Base-by-base conservation (phyloP, 2,888 invertebrate genomes). In the Drymonia ruficornis region DNA sequence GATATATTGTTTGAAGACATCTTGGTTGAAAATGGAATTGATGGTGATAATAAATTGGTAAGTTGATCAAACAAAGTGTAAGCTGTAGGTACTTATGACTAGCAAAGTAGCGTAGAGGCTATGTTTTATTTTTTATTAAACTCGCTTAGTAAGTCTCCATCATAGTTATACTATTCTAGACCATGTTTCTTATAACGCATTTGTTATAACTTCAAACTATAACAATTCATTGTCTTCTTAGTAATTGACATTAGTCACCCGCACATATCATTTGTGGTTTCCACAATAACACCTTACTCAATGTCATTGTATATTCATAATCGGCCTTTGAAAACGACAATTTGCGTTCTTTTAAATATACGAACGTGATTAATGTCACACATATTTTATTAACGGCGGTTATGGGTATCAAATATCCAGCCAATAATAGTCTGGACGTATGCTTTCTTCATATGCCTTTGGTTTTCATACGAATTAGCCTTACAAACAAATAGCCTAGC, bases 1-100 rank as follows among this genome's bases (percentile, higher is more conserved):
- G 92, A 92, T 72, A 70, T 88, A 55, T 71, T 92, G 65, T 92
- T 92, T 63, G 91, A 92, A 74, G 92, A 92, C 63, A 83, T 92
- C 67, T 78, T 92, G 65, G 86, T 85, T 52, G 91, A 89, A 63
- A 91, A 88, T 68, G 91, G 89, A 54, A 87, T 90, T 56, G 79
- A 87, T 59, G 83, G 82, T 59, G 76, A 77, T 53, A 78, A 65
- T 70, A 70, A 74, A 59, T 56, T 72, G 87, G 91, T 91, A 63
- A 90, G 90, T 83, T 67, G 2, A 44, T n/a, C 36, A n/a, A 36
- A 5, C 11, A 11, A 15, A 23, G 13, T 46, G 46, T 42, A 1
- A 42, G 16, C 8, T 42, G 15, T 31, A 13, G 11, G 5, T 36
- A 36, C 36, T 8, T 11, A 12, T 34, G 11, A 11, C 31, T 7